Base-by-base conservation (phyloP, 2,797 vertebrate genomes). In the Garrulus glandarius region DNA sequence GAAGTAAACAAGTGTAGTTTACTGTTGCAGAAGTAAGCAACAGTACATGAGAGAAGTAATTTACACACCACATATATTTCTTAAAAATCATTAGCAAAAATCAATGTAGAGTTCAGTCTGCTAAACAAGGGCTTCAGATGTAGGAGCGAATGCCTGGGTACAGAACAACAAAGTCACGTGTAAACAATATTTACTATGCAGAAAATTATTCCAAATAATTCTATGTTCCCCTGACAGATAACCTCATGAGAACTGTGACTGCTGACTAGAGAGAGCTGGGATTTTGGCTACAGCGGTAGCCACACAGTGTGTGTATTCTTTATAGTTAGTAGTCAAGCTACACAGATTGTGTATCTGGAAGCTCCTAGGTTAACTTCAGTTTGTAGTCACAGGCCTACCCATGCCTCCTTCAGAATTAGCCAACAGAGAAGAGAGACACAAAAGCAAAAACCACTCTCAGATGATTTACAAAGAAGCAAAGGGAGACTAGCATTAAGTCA, bases 1-100 rank as follows among this genome's bases (percentile, higher is more conserved):
- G 8, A 81, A 41, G 14, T 19, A 74, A 88, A 74, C 0, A 0
- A 50, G 36, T 9, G 10, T n/a, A n/a, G n/a, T n/a, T n/a, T n/a
- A n/a, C n/a, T n/a, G n/a, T n/a, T n/a, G 39, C 22, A 89, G 34
- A 93, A 71, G 20, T 56, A 79, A 78, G 52, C 23, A 84, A 32
- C 1, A 55, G 24, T 26, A 53, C 2, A 16, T n/a, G 47, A 74
- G 30, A 69, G 10, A 41, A 84, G 26, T 39, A 41, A 52, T 71
- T 55, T 60, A 64, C 3, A 37, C 6, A 36, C 46, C 9, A 56
- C 20, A 30, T 6, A 0, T n/a, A 60, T 49, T 82, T 87, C 56
- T 56, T 44, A 65, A 76, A 85, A 78, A 50, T 8, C 21, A 26
- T 2, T 82, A 63, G 29, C 8, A 65, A 37, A 91, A 64, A 50